phyloP scores from a whole-genome alignment of 1,140 invertebrate genomes.

The Mactra quadrangularis region DNA sequence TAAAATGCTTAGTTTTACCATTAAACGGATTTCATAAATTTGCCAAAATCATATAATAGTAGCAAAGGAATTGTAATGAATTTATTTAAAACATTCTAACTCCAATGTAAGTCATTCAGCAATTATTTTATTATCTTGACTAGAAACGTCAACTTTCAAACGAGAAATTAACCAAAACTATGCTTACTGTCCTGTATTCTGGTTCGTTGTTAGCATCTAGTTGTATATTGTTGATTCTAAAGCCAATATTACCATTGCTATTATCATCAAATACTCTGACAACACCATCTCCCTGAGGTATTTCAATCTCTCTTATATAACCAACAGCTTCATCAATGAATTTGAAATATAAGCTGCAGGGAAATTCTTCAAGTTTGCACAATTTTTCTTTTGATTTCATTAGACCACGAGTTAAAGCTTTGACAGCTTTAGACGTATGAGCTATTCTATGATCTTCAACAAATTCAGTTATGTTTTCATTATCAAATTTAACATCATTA shows the following conservation, averaged over 20 bases:
- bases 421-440: slow-evolving; percentile 73
- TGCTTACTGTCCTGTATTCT: slow-evolving; percentile 28
- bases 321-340: slow-evolving; percentile 36
- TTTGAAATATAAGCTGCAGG: slow-evolving; percentile 56
- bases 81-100: no score
- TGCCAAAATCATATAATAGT: no score
- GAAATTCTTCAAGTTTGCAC: slow-evolving; percentile 51
- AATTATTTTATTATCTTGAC: no score
- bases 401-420: slow-evolving; percentile 69
- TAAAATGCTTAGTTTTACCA: no score
- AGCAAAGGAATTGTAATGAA: no score
- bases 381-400: slow-evolving; percentile 52
- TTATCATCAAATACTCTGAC: slow-evolving; percentile 71
- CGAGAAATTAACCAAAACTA: no score
- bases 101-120: no score
- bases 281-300: background rate
- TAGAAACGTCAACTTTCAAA: no score
- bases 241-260: slow-evolving; percentile 77
- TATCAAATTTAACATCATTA: slow-evolving; percentile 41
- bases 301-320: slow-evolving; percentile 40
- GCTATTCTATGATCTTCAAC: slow-evolving; percentile 71
- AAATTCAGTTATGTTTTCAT: slow-evolving; percentile 52
- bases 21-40: no score
- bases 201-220: background rate
- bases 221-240: slow-evolving; percentile 74